Percentiles rank a stretch among this genome's conserved stretches.
phyloP scores from a whole-genome alignment of 2,888 invertebrate species.

The Morinoia aosen region DNA sequence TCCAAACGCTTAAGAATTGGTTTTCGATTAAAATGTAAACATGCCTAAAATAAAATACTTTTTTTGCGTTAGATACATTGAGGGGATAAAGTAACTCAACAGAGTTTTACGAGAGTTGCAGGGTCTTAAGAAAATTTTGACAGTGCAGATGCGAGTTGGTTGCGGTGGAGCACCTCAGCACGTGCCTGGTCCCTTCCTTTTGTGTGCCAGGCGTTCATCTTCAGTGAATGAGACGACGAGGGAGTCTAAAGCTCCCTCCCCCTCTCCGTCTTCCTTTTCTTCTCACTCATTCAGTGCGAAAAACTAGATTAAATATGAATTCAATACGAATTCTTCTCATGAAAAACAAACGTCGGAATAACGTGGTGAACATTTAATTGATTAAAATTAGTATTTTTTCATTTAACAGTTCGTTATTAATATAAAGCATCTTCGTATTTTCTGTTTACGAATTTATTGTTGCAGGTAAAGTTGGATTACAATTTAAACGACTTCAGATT shows the following conservation, averaged over 20 bases:
- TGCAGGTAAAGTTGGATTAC: no score
- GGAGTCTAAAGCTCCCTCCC: background rate
- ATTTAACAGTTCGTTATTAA: background rate
- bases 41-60: background rate
- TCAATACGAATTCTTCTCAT: no score
- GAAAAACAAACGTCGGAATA: no score
- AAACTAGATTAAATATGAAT: no score
- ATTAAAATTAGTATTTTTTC: no score
- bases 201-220: constrained; percentile 12
- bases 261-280: background rate
- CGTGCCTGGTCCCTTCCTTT: constrained; percentile 13
- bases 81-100: background rate
- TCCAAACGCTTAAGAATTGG: background rate
- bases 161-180: constrained; percentile 8
- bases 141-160: background rate
- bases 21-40: background rate
- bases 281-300: no score
- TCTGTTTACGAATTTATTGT: background rate
- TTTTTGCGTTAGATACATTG: background rate
- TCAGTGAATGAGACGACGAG: background rate
- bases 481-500: no score
- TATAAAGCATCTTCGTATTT: background rate
- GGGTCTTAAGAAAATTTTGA: no score
- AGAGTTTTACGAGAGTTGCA: no score
- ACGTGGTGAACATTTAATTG: no score